Base-by-base conservation (phyloP, 1,140 invertebrate genomes). In the Brachionus calyciflorus region DNA sequence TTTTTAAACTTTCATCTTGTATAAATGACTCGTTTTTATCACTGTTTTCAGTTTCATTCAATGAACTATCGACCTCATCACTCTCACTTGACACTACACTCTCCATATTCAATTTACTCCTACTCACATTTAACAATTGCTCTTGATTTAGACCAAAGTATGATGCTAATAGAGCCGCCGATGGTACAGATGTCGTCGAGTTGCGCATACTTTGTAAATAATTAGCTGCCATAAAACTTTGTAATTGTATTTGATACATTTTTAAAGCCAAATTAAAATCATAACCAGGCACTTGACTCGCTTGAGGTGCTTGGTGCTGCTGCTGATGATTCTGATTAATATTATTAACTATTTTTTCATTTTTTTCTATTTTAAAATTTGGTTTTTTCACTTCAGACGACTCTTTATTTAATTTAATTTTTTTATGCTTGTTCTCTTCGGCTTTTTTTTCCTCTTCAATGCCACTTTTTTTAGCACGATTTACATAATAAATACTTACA, bases 181-280 rank as follows among this genome's bases (percentile, higher is more conserved):
- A 33, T 17, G 55, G n/a, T n/a, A n/a, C n/a, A n/a, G n/a, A n/a
- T n/a, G n/a, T n/a, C n/a, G 30, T 9, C 40, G 30, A 40, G 10
- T 63, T 1, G 57, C 57, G 30, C 17, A 63, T 37, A 1, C 12
- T 40, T 21, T 70, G 68, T 19, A 70, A 40, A 70, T 70, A 70
- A 48, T 70, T 70, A 9, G 68, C 68, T 49, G 68, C 68, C 68
- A 70, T 70, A 14, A 70, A 19, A 70, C 49, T 70, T 48, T 70
- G 68, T 17, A 70, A 33, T 40, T 70, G 68, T 26, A 70, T 70
- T 70, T 70, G 68, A 48, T 70, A 70, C 68, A 70, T 70, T 70
- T 70, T 70, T 4, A 70, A 28, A 21, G 68, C 68, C 14, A 70
- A 33, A 19, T 33, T 33, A 70, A 70, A 49, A 48, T 70, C 68